phyloP scores from a whole-genome alignment of 1,140 invertebrate genomes.

The Drosophila lacertosa region DNA sequence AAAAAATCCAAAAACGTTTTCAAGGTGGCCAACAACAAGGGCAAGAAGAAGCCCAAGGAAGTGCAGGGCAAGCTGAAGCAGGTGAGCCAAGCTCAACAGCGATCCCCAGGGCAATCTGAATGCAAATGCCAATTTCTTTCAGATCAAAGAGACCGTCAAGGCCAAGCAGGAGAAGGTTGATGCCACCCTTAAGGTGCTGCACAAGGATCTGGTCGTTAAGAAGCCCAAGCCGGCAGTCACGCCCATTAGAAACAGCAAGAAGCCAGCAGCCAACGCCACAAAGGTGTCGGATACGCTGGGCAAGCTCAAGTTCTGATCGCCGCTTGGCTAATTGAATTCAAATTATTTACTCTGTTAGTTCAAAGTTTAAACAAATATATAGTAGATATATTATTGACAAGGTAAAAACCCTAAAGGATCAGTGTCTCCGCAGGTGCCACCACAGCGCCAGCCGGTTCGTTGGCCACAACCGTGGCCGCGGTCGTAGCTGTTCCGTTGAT shows the following conservation, averaged over 20 bases:
- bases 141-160: constrained; percentile 79
- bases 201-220: constrained; percentile 81
- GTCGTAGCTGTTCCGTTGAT: constrained; percentile 42
- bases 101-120: neutral
- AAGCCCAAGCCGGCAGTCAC: constrained; percentile 63
- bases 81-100: constrained; percentile 44
- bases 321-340: constrained; percentile 3
- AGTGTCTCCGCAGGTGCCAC: constrained; percentile 37
- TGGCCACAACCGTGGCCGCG: neutral
- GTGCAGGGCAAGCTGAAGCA: constrained; percentile 82
- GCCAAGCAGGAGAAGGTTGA: constrained; percentile 79
- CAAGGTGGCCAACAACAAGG: constrained; percentile 69
- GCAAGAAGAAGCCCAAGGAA: constrained; percentile 82
- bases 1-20: constrained; percentile 80
- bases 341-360: constrained; percentile 41
- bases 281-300: constrained; percentile 71
- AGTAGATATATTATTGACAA: constrained; percentile 37
- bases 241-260: constrained; percentile 66
- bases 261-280: constrained; percentile 67
- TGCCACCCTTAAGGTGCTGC: constrained; percentile 71
- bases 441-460: constrained; percentile 45
- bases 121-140: neutral
- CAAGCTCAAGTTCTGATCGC: constrained; percentile 74
- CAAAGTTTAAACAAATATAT: constrained; percentile 63
- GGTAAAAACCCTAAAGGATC: constrained; percentile 12